A percentile compares a stretch with the other conserved stretches of the same genome.
phyloP scores from a whole-genome alignment of 2,888 invertebrate species.

The Sarcophaga rosellei region DNA sequence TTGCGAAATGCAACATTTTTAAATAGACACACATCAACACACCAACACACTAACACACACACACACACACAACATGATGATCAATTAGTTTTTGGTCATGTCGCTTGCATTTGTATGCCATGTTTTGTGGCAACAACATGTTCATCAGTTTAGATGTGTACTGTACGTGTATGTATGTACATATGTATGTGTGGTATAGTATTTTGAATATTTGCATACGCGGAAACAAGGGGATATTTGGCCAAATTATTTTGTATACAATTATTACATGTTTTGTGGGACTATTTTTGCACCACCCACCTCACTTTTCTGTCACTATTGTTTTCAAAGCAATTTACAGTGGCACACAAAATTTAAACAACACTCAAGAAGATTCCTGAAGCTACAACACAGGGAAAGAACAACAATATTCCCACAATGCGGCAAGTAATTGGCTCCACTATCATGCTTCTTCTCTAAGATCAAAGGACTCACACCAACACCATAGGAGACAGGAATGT shows the following conservation, averaged over 20 bases:
- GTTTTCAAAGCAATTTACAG: too few species aligned
- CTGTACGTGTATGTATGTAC: neutral
- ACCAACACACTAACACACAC: too few species aligned
- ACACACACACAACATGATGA: constrained; percentile 45
- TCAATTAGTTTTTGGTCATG: constrained; percentile 48
- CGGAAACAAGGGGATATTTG: neutral
- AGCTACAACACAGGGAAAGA: too few species aligned
- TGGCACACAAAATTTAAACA: too few species aligned
- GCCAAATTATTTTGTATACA: constrained; percentile 4
- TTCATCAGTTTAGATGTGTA: neutral
- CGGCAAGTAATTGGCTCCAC: too few species aligned
- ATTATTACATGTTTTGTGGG: constrained; percentile 23
- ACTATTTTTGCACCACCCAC: neutral
- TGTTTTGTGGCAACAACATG: neutral
- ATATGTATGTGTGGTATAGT: neutral
- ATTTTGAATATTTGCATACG: constrained; percentile 4
- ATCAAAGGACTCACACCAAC: too few species aligned
- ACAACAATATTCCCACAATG: too few species aligned
- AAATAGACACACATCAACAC: neutral
- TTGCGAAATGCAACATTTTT: constrained; percentile 2
- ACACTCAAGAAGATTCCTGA: too few species aligned
- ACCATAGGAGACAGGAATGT: too few species aligned
- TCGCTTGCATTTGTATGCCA: constrained; percentile 14
- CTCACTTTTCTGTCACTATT: neutral
- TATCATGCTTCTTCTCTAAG: too few species aligned